phyloP scores from a whole-genome alignment of 2,113 vertebrate genomes.

The Pycnonotus jocosus region DNA sequence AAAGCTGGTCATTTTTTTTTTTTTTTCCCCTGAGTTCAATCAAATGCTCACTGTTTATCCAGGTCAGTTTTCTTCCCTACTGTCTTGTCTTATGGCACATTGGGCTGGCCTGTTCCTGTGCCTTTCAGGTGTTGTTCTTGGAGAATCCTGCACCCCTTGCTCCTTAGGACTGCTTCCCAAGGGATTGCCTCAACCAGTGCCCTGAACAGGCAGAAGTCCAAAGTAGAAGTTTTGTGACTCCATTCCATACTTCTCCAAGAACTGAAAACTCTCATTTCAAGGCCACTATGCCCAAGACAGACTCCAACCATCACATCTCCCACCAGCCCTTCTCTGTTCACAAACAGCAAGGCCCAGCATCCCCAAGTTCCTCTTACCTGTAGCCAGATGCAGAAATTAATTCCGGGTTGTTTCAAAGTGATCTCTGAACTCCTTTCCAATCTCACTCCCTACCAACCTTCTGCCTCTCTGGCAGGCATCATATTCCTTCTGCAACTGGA shows the following conservation, averaged over 20 bases:
- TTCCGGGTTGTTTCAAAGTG: not conserved
- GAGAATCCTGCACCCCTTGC: not conserved
- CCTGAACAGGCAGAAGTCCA: not conserved
- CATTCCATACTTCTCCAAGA: not conserved
- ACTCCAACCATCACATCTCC: not conserved
- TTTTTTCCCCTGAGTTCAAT: not conserved
- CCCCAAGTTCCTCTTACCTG: not conserved
- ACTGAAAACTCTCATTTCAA: not conserved
- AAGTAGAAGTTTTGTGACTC: not conserved
- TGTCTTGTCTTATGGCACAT: not conserved
- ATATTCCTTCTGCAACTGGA: not conserved
- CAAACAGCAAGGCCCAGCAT: not conserved
- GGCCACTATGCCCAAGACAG: not conserved
- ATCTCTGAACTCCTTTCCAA: not conserved
- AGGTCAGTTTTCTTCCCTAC: not conserved
- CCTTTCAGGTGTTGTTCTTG: not conserved
- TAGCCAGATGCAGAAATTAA: not conserved
- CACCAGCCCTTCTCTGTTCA: not conserved
- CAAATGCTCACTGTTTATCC: not conserved
- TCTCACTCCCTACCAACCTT: not conserved
- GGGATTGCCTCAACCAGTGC: not conserved
- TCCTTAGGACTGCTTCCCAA: not conserved
- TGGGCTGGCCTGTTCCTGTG: not conserved
- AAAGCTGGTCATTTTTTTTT: not conserved
- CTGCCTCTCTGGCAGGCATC: not conserved